Base-by-base conservation (phyloP, 2,797 vertebrate species). In the Meda fulgida region DNA sequence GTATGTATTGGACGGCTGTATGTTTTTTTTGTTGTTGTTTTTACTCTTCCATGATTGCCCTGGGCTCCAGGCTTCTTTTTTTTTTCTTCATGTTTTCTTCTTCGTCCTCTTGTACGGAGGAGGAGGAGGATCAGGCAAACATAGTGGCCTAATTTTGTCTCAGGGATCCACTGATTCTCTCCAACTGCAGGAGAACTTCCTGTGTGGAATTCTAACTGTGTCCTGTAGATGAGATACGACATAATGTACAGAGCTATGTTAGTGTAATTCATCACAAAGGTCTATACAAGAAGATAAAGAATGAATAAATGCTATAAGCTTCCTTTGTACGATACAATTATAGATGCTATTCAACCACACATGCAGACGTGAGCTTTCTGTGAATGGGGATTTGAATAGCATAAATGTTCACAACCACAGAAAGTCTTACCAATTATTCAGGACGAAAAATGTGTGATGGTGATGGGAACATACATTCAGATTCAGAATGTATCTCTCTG, bases 41-140 rank as follows among this genome's bases (percentile, higher is more conserved):
- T 78, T 81, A 63, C 36, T 60, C 75, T 40, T 60, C 58, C 73
- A 84, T 87, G 86, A 89, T 84, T 88, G 85, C 88, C 78, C 85
- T 81, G 73, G 71, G 80, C 71, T 82, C 78, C 55, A 84, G 55
- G 70, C 46, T 78, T 77, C 65, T 80, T 71, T 80, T 70, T 80
- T 83, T 29, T 69, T 58, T 76, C 19, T 40, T 10, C 60, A 53
- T 81, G 65, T 80, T 80, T 81, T 58, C 48, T 78, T 80, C 71
- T 84, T 46, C 29, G 76, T 84, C 11, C 23, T 60, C 36, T 51
- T 80, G 38, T 84, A 83, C 38, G 43, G 84, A 69, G 73, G 63
- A 82, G 83, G 86, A 65, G 31, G 78, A 80, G 29, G 85, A 88
- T 89, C 84, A 87, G 84, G 66, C 82, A 78, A 76, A 77, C 48